phyloP scores from a whole-genome alignment of 2,797 vertebrate genomes.

The Stomatorhinus walkeri region DNA sequence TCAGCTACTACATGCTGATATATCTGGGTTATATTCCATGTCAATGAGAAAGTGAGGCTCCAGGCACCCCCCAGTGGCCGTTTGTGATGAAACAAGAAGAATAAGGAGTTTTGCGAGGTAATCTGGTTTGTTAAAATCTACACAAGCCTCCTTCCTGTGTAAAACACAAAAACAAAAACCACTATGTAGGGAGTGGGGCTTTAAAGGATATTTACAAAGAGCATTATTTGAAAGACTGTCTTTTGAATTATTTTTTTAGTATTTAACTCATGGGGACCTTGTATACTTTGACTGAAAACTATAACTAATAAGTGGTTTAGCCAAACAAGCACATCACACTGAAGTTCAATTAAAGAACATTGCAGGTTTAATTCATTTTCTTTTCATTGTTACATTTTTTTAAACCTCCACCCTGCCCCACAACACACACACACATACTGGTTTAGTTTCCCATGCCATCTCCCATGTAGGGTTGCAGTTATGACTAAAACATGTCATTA shows the following conservation, averaged over 20 bases:
- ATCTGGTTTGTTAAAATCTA: neutral
- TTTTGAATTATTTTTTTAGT: neutral
- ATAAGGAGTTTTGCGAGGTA: neutral
- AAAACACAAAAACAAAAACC: neutral
- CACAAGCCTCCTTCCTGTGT: neutral
- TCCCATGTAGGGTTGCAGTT: neutral
- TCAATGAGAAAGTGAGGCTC: neutral
- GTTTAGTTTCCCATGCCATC: neutral
- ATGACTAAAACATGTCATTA: constrained; percentile 2
- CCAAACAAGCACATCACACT: neutral
- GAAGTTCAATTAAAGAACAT: neutral
- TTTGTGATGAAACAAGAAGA: neutral
- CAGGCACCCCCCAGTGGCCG: neutral
- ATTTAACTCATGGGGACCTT: neutral
- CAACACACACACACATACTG: neutral
- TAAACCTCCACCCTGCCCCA: neutral
- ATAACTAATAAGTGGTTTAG: neutral
- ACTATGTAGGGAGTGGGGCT: neutral
- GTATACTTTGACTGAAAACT: neutral
- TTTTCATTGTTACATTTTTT: neutral
- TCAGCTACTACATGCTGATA: neutral
- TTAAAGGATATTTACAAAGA: neutral
- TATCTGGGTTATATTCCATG: neutral
- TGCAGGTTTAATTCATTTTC: constrained; percentile 2
- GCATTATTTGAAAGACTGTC: neutral